Conservation (phyloP, 2,888 invertebrate species). For the Amphipyra berbera region DNA sequence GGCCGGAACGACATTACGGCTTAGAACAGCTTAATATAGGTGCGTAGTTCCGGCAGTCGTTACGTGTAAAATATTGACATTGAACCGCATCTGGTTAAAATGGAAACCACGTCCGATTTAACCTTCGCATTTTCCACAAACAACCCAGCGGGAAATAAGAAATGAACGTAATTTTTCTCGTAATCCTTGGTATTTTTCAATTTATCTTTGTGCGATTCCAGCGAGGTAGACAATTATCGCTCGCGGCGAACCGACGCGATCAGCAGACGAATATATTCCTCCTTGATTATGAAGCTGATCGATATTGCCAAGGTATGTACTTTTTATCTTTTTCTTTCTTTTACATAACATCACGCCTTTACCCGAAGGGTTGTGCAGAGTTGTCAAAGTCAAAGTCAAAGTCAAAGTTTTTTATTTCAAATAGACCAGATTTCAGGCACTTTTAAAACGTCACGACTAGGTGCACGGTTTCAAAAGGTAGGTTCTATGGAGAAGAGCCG, state of each 20-base stretch:
- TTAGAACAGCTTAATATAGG: constrained; percentile 11
- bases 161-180: neutral
- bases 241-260: constrained; percentile 82
- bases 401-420: no score
- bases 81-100: constrained; percentile 1
- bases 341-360: no score
- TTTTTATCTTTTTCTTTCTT: neutral
- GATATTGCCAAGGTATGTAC: constrained; percentile 81
- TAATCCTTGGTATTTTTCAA: constrained; percentile 18
- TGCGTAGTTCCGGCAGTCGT: constrained; percentile 32
- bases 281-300: constrained; percentile 84
- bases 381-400: no score
- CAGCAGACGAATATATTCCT: constrained; percentile 81
- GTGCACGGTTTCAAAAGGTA: no score
- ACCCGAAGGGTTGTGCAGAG: no score
- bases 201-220: constrained; percentile 54
- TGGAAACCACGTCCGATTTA: no score
- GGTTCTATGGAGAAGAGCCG: no score
- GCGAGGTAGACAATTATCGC: constrained; percentile 84
- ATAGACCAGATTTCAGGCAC: no score
- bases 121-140: no score
- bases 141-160: neutral
- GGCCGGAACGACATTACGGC: constrained; percentile 15
- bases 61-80: constrained; percentile 38
- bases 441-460: no score